phyloP scores from a whole-genome alignment of 2,797 vertebrate species.

The Lepilemur septentrionalis region DNA sequence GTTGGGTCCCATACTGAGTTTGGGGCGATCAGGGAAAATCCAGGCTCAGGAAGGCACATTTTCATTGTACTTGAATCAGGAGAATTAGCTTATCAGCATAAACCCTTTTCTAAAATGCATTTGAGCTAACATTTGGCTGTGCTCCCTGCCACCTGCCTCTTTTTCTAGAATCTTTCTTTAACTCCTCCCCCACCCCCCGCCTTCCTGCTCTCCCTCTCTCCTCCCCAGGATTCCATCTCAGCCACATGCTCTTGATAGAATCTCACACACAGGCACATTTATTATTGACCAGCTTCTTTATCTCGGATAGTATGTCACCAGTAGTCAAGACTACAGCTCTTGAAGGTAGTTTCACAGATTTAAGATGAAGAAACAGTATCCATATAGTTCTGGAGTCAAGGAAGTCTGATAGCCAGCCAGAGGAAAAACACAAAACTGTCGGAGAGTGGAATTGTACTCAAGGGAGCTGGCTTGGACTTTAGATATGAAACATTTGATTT shows the following conservation, averaged over 20 bases:
- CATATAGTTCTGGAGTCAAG: background rate
- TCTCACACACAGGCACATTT: slow-evolving; percentile 25
- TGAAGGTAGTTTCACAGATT: slow-evolving; percentile 63
- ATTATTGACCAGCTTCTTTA: slow-evolving; percentile 53
- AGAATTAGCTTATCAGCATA: background rate
- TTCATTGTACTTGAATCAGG: background rate
- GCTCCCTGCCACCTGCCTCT: background rate
- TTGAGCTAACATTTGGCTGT: background rate
- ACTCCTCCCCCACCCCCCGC: rapidly evolving
- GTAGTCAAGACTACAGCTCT: slow-evolving; percentile 52
- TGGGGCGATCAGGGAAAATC: background rate
- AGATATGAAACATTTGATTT: slow-evolving; percentile 77
- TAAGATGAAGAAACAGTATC: slow-evolving; percentile 66
- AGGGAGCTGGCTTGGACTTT: slow-evolving; percentile 49
- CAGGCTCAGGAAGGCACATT: background rate
- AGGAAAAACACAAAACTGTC: background rate
- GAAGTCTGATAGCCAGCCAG: slow-evolving; percentile 29
- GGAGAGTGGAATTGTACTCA: slow-evolving; percentile 65
- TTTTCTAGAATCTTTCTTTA: background rate
- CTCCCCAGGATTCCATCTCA: background rate
- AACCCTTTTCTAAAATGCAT: background rate
- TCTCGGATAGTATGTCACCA: slow-evolving; percentile 51
- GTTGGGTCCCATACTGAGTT: background rate
- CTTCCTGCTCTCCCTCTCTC: background rate
- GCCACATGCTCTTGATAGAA: background rate